Conservation (phyloP, 2,888 invertebrate species). For the Toxonevra muliebris region DNA sequence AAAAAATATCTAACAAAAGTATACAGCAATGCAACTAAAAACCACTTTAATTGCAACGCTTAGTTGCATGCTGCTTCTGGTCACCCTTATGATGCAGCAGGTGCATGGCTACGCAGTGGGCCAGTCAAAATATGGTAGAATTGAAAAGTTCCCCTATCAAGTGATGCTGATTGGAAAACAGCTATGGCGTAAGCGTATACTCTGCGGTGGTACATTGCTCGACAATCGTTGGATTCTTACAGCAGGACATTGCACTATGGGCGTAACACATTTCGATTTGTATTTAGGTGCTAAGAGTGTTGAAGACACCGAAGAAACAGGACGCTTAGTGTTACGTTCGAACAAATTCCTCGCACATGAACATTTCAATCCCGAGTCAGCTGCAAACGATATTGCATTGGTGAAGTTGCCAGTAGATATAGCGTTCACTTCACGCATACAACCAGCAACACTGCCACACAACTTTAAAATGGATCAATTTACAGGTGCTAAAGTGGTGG, state of each 20-base stretch:
- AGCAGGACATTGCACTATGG: slow-evolving; percentile 62
- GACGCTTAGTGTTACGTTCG: slow-evolving; percentile 54
- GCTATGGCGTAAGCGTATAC: slow-evolving; percentile 56
- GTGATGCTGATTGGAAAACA: slow-evolving; percentile 64
- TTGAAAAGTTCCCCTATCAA: slow-evolving; percentile 62
- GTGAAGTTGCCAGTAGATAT: slow-evolving; percentile 57
- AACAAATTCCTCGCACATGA: slow-evolving; percentile 61
- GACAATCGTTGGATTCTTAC: slow-evolving; percentile 62
- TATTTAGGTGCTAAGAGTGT: slow-evolving; percentile 61
- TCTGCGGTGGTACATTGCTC: slow-evolving; percentile 62
- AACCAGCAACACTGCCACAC: slow-evolving; percentile 56
- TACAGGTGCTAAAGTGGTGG: slow-evolving; percentile 55
- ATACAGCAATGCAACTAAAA: slow-evolving; percentile 13
- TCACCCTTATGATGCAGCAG: neutral
- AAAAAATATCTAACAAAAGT: neutral
- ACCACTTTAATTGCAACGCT: slow-evolving; percentile 16
- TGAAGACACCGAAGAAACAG: slow-evolving; percentile 50
- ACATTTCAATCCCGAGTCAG: slow-evolving; percentile 54
- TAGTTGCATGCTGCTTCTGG: slow-evolving; percentile 25
- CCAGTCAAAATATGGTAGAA: slow-evolving; percentile 56
- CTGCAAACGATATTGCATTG: slow-evolving; percentile 62
- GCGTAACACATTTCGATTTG: slow-evolving; percentile 59
- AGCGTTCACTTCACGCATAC: slow-evolving; percentile 54
- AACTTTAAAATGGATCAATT: slow-evolving; percentile 45
- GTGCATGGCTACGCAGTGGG: slow-evolving; percentile 55